These are phyloP conservation scores for Platycheirus rosarum DNA, from an alignment of 2,888 invertebrate genomes.

Conservation along the genomic window DNA sequence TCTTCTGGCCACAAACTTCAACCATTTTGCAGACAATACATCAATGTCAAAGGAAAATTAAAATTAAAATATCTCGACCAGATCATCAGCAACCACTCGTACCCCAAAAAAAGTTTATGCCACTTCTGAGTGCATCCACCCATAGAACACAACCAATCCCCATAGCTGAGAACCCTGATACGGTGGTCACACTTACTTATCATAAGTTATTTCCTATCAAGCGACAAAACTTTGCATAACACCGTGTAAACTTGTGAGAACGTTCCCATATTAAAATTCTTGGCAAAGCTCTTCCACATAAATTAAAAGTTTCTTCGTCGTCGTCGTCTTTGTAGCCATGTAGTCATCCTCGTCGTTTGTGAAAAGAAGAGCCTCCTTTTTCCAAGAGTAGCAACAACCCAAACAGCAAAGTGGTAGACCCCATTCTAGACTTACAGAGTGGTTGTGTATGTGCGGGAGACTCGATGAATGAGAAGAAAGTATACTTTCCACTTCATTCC, in stretches of 20 bases:
- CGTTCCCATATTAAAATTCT: conserved; percentile 82
- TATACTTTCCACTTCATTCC: conserved; percentile 61
- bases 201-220: conserved; percentile 75
- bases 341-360: neutral
- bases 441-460: neutral
- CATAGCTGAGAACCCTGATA: conserved; percentile 39
- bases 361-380: conserved; percentile 34
- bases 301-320: conserved; percentile 80
- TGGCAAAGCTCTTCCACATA: conserved; percentile 81
- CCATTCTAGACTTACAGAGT: conserved; percentile 33
- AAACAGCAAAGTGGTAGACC: conserved; percentile 35
- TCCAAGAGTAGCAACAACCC: conserved; percentile 42
- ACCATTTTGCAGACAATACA: conserved; percentile 6
- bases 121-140: conserved; percentile 37
- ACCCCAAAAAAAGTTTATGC: neutral
- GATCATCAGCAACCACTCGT: conserved; percentile 56
- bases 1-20: no score
- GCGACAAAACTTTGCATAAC: conserved; percentile 72
- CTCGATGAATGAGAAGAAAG: conserved; percentile 63
- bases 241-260: conserved; percentile 73
- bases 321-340: neutral
- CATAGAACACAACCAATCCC: neutral
- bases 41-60: conserved; percentile 44
- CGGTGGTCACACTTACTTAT: conserved; percentile 72
- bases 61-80: conserved; percentile 54